phyloP scores from a whole-genome alignment of 1,140 invertebrate species.

The Drosophila persimilis region DNA sequence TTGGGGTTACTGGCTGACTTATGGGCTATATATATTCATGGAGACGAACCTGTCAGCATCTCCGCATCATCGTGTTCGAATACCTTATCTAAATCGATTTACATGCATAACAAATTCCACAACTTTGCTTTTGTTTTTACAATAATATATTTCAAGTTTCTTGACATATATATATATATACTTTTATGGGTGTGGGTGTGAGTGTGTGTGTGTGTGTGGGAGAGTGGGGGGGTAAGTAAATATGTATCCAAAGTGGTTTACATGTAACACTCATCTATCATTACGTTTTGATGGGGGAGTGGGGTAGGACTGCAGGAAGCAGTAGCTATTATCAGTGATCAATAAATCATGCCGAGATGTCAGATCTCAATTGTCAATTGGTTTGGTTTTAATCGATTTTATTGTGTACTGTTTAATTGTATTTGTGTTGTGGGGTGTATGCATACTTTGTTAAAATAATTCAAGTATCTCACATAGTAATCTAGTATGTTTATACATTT shows the following conservation, averaged over 20 bases:
- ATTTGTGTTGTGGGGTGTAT: constrained; percentile 52
- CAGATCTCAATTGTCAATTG: background rate
- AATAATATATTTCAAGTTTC: constrained; percentile 54
- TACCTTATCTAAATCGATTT: constrained; percentile 49
- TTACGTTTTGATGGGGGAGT: background rate
- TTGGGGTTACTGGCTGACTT: constrained; percentile 29
- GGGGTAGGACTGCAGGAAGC: constrained; percentile 13
- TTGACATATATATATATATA: constrained; percentile 32
- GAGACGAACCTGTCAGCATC: constrained; percentile 13
- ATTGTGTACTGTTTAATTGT: constrained; percentile 26
- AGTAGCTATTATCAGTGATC: background rate
- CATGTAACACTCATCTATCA: constrained; percentile 12
- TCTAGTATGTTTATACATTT: constrained; percentile 62
- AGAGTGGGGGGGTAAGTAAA: background rate
- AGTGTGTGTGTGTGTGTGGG: constrained; percentile 10
- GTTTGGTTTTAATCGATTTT: constrained; percentile 40
- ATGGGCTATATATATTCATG: constrained; percentile 30
- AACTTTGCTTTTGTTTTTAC: constrained; percentile 36
- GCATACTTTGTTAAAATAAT: constrained; percentile 50
- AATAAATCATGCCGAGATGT: background rate
- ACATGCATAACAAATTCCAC: constrained; percentile 47
- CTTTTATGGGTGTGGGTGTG: constrained; percentile 13
- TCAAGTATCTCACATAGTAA: constrained; percentile 54
- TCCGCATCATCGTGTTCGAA: constrained; percentile 25
- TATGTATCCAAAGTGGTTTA: constrained; percentile 13